Evolutionary conservation across 2,888 invertebrate genomes (phyloP), one percentile per base, ranked within the genome.

Genomic region (Caenorhabditis sp.): DNA sequence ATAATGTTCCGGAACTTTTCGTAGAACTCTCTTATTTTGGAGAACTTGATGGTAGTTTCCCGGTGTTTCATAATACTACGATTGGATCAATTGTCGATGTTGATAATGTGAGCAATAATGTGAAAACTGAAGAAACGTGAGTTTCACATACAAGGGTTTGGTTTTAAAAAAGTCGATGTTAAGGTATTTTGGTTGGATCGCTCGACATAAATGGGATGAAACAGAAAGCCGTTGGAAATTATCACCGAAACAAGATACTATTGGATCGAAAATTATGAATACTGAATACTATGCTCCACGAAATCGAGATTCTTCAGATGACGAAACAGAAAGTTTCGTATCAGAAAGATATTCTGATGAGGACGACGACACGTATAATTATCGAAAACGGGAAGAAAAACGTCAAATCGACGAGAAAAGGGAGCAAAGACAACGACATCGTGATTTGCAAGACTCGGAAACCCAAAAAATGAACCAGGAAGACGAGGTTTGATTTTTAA

Each of bases 151-250:
- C 21, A 21, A n/a, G 21, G 23, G 21, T n/a, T n/a, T n/a, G 21
- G 7, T 21, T 21, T 7, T 8, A n/a, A 20, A 50, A 50, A 50
- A n/a, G 14, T 8, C 17, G 4, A 8, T 50, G 4, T 50, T 8
- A 50, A 50, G 50, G 20, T 61, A 25, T 31, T n/a, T n/a, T 1
- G 63, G 38, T 8, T 63, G 63, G 63, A 53, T 63, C 20, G n/a
- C 43, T 1, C 1, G 63, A 20, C 49, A 57, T 26, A 63, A 63
- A 23, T n/a, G 53, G 56, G 23, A 38, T 3, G 17, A 0, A 14
- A 25, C 26, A 1, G 8, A 7, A 10, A 57, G 63, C 21, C 63
- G 57, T 8, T 63, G 63, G 63, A 63, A 57, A 36, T 25, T 63
- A n/a, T 63, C 63, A 10, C 43, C 25, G 4, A 23, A 63, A 49